These are phyloP conservation scores for Trinectes maculatus DNA, from an alignment of 2,113 vertebrate species.

Conservation along the genomic window DNA sequence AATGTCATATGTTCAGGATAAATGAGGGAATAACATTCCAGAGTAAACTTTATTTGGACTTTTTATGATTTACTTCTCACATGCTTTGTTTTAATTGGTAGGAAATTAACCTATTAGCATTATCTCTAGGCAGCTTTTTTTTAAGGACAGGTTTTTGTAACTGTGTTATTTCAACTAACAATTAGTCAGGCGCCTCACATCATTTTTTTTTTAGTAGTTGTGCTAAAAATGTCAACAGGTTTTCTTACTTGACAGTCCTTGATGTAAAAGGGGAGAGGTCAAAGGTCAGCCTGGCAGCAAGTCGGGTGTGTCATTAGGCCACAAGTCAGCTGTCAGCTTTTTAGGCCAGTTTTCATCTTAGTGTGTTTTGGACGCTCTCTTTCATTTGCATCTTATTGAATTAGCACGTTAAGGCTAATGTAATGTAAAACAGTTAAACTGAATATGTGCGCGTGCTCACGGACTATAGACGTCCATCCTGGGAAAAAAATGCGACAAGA, in stretches of 20 bases:
- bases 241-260: conserved; percentile 32
- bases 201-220: neutral
- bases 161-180: neutral
- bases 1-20: no score
- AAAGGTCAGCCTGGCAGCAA: conserved; percentile 61
- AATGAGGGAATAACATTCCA: no score
- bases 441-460: neutral
- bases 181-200: neutral
- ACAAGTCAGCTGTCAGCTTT: conserved; percentile 1
- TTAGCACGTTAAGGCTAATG: neutral
- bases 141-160: no score
- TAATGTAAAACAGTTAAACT: neutral
- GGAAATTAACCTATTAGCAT: no score
- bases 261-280: conserved; percentile 48
- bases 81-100: no score
- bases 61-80: no score
- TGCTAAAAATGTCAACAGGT: conserved; percentile 59
- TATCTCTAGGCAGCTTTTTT: no score
- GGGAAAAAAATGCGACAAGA: conserved; percentile 44
- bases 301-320: conserved; percentile 48
- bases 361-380: neutral
- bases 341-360: neutral
- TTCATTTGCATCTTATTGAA: neutral
- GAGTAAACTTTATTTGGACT: no score
- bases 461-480: conserved; percentile 32